phyloP scores from a whole-genome alignment of 2,888 invertebrate species.

The Microctonus aethiopoides region DNA sequence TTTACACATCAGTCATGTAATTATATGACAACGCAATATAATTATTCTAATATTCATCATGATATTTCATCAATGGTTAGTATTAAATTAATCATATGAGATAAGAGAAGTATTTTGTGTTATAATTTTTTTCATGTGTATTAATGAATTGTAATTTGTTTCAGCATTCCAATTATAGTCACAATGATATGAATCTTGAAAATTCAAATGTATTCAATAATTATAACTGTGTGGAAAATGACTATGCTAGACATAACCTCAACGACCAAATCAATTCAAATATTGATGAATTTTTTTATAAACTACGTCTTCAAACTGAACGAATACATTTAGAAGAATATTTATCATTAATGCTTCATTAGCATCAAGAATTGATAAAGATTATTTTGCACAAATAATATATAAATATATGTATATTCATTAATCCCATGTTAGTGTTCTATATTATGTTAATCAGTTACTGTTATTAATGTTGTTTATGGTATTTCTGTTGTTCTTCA shows the following conservation, averaged over 20 bases:
- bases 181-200: neutral
- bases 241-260: neutral
- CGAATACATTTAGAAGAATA: constrained; percentile 55
- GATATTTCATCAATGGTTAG: neutral
- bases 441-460: no score
- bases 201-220: neutral
- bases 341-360: constrained; percentile 34
- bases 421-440: no score
- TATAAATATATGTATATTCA: neutral
- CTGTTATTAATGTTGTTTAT: no score
- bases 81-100: neutral
- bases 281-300: constrained; percentile 44
- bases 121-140: neutral
- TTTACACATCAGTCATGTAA: neutral
- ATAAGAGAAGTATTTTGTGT: neutral
- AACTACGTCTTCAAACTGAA: constrained; percentile 53
- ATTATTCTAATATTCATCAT: neutral
- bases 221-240: neutral
- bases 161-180: neutral
- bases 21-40: neutral
- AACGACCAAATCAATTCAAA: neutral
- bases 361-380: neutral
- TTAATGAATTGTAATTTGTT: neutral
- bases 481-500: no score
- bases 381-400: neutral